Conservation (phyloP, 2,113 vertebrate species). For the Lasiurus borealis region DNA sequence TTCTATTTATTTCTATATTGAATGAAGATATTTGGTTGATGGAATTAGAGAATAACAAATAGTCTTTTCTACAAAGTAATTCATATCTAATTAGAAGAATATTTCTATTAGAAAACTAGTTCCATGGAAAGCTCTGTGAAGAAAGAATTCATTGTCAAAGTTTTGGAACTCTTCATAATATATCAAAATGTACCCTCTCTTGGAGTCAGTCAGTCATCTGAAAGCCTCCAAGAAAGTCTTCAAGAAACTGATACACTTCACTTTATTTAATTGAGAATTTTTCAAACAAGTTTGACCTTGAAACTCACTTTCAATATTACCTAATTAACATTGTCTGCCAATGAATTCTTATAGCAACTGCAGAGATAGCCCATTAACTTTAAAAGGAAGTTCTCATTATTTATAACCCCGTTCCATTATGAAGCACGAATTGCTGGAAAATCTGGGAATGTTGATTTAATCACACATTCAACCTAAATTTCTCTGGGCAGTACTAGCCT, state of each 20-base stretch:
- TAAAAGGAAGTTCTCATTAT: not conserved
- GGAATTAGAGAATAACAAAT: not conserved
- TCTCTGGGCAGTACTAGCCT: not conserved
- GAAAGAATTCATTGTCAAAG: not conserved
- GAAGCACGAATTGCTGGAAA: not conserved
- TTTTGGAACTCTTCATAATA: not conserved
- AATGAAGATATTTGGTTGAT: not conserved
- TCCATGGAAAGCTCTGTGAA: not conserved
- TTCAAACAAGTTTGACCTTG: not conserved
- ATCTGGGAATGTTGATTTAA: not conserved
- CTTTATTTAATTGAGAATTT: slow-evolving; percentile 11
- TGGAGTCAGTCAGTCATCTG: not conserved
- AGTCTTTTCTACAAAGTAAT: not conserved
- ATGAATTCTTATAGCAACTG: not conserved
- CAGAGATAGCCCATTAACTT: not conserved
- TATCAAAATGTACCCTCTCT: not conserved
- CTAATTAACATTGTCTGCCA: not conserved
- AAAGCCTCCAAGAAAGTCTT: not conserved
- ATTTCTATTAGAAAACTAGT: not conserved
- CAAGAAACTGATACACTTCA: not conserved
- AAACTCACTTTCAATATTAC: not conserved
- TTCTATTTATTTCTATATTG: not conserved
- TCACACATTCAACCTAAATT: not conserved
- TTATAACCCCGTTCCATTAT: not conserved
- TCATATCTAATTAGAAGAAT: not conserved